Conservation (phyloP, 1,140 invertebrate species). For the Heliconius eleuchia region DNA sequence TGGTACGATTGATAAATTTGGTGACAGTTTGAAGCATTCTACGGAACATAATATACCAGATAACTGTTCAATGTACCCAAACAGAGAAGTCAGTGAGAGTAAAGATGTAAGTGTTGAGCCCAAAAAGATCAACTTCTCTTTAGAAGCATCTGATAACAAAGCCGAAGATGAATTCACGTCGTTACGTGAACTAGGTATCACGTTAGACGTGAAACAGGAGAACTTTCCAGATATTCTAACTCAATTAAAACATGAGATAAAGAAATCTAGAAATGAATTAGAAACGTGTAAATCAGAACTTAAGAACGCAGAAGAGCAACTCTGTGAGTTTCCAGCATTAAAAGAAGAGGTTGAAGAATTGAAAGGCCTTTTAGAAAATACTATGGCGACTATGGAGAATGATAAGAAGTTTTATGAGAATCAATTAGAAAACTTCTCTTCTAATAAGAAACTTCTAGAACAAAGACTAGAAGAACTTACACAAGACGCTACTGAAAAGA, state of each 20-base stretch:
- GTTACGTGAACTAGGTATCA: slow-evolving; percentile 67
- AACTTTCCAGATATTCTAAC: slow-evolving; percentile 75
- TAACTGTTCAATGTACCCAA: slow-evolving; percentile 79
- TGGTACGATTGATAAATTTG: slow-evolving; percentile 53
- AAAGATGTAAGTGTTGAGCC: slow-evolving; percentile 73
- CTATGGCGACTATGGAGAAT: slow-evolving; percentile 79
- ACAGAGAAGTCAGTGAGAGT: slow-evolving; percentile 66
- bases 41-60: slow-evolving; percentile 64
- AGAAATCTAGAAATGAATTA: slow-evolving; percentile 78
- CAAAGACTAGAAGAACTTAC: slow-evolving; percentile 82
- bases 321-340: slow-evolving; percentile 80
- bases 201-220: slow-evolving; percentile 67
- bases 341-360: slow-evolving; percentile 83
- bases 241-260: slow-evolving; percentile 82
- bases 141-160: slow-evolving; percentile 65
- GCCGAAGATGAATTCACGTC: slow-evolving; percentile 60
- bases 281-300: slow-evolving; percentile 79
- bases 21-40: slow-evolving; percentile 53
- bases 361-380: slow-evolving; percentile 80
- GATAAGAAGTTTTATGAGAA: slow-evolving; percentile 83
- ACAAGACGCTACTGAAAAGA: slow-evolving; percentile 80
- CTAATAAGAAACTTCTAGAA: slow-evolving; percentile 81
- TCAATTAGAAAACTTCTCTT: slow-evolving; percentile 80
- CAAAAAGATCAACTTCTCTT: slow-evolving; percentile 77
- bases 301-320: slow-evolving; percentile 79